Evolutionary conservation across 2,113 vertebrate genomes (phyloP), one percentile per base, ranked within the genome.

Genomic region (Sebastes fasciatus): DNA sequence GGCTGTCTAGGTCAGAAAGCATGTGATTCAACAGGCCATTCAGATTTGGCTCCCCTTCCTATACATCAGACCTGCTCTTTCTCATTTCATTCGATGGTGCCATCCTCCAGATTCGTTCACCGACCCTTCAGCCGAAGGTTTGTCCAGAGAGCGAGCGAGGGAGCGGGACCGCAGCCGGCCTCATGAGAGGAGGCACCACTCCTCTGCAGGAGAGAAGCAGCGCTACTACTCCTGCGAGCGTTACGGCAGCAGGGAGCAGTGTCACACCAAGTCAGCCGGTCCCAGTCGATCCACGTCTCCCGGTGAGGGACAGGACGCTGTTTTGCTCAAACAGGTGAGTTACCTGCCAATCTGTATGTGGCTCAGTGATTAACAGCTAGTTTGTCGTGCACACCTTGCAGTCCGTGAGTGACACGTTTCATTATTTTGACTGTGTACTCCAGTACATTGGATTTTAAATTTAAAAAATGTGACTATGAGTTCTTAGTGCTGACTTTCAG

Each of bases 221-320:
- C 97, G 97, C 19, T 99, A 98, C 93, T 99, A 98, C 87, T 99
- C 98, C 46, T 99, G 98, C 0, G 98, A 99, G 86, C 97, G 97
- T 64, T 99, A 98, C 0, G 96, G 97, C 86, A 96, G 95, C 94
- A 95, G 96, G 14, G 98, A 99, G 74, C 95, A 93, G 10, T 91
- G 91, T 6, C 96, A 96, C 55, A 92, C 97, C 92, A 95, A 94
- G 80, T 97, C 97, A 3, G 94, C 96, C 0, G 95, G 97, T 3
- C 94, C 96, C 63, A 99, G 98, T 82, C 94, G 97, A 54, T 96
- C 97, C 71, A 94, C 97, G 0, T 99, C 98, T 0, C 98, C 98
- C 0, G 96, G 95, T 0, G 95, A 96, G 2, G 95, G 92, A 40
- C 96, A 91, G 0, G 97, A 97, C 71, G 90, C 93, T 1, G 94